Evolutionary conservation across 2,797 vertebrate genomes (phyloP).

Genomic region (Acridotheres tristis): DNA sequence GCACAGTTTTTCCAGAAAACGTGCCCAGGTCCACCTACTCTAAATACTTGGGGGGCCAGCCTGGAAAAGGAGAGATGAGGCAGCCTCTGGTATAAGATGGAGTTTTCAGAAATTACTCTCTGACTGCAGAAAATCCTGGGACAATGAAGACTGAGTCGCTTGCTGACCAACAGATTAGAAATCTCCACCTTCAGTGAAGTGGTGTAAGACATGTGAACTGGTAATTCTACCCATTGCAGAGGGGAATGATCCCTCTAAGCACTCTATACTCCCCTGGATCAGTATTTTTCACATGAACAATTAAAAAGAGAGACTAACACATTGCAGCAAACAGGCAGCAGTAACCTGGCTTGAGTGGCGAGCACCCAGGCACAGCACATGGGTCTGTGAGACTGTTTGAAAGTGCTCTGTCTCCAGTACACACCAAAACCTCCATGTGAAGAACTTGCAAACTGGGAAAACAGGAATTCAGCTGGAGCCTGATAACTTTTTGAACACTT

Average conservation of each 20-base stretch:
- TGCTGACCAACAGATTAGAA: background rate
- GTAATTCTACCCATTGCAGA: background rate
- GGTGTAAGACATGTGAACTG: background rate
- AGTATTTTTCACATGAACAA: background rate
- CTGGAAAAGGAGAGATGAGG: background rate
- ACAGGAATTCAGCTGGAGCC: background rate
- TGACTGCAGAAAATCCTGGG: background rate
- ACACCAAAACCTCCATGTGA: background rate
- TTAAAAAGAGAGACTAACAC: background rate
- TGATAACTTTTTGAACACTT: background rate
- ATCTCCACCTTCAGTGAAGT: background rate
- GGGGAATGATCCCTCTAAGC: background rate
- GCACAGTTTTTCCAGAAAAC: background rate
- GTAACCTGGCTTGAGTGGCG: background rate
- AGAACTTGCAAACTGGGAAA: background rate
- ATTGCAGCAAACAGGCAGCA: background rate
- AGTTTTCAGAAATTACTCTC: background rate
- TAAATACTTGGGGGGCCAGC: fast-evolving
- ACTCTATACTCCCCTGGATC: background rate
- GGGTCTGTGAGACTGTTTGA: fast-evolving
- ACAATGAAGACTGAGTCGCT: background rate
- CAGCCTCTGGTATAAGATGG: background rate
- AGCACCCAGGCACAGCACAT: background rate
- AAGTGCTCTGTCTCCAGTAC: background rate
- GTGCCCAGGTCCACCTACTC: background rate